These are phyloP conservation scores for Sitta europaea DNA, from an alignment of 2,113 vertebrate species.

Conservation along the genomic window DNA sequence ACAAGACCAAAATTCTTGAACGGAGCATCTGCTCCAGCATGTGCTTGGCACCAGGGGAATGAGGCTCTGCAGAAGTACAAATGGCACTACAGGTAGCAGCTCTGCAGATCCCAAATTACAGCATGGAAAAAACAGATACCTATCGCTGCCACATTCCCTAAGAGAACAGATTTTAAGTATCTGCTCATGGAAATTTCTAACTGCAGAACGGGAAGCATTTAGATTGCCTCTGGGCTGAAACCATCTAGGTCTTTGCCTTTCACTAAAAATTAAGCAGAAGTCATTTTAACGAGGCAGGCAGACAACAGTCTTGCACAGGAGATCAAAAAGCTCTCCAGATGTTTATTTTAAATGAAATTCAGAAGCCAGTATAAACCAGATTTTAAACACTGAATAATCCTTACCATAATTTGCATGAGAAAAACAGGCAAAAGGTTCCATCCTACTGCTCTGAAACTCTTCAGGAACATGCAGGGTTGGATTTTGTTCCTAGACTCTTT, in stretches of 20 bases:
- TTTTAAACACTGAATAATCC: conserved; percentile 43
- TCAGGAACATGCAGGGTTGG: not conserved
- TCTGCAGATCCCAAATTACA: not conserved
- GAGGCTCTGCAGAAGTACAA: not conserved
- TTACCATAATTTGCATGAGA: conserved; percentile 8
- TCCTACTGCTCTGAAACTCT: not conserved
- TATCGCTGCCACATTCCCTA: not conserved
- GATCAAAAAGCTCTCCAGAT: conserved; percentile 57
- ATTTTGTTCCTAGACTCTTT: not conserved
- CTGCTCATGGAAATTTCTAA: not conserved
- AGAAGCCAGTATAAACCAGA: conserved; percentile 46
- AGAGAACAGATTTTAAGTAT: not conserved
- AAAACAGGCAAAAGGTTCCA: not conserved
- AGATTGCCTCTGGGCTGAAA: not conserved
- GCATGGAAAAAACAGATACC: not conserved
- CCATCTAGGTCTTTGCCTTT: not conserved
- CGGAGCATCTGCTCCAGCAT: not conserved
- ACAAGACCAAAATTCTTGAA: not conserved
- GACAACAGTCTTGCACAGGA: not conserved
- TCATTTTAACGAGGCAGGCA: not conserved
- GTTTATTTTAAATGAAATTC: conserved; percentile 53
- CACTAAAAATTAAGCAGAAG: conserved; percentile 17
- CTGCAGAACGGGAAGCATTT: not conserved
- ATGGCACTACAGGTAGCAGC: not conserved
- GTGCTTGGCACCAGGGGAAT: accelerated